phyloP scores from a whole-genome alignment of 35 echinoderm and acorn worm genomes.

The Patiria miniata region DNA sequence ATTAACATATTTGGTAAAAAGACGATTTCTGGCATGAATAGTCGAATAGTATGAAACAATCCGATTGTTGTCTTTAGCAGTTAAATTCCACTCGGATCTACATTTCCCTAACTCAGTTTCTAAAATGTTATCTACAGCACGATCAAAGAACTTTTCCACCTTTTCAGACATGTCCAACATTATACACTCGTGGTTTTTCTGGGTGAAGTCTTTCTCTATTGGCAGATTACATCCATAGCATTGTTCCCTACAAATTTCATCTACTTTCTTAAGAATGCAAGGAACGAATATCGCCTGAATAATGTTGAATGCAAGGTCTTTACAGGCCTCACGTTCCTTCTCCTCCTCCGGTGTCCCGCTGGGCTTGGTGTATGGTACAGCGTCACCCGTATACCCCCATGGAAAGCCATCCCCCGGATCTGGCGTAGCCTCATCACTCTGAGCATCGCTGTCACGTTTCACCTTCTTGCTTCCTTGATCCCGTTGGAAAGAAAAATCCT shows the following conservation, averaged over 20 bases:
- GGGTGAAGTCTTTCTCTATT: not conserved
- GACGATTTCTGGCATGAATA: not conserved
- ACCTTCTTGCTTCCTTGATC: too few relatives aligned
- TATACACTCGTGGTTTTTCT: slow-evolving; percentile 1
- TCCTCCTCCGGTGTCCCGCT: too few relatives aligned
- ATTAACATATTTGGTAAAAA: not conserved
- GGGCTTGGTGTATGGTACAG: too few relatives aligned
- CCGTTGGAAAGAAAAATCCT: too few relatives aligned
- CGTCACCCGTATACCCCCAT: too few relatives aligned
- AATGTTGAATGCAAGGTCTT: not conserved
- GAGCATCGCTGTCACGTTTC: too few relatives aligned
- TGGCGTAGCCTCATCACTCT: too few relatives aligned
- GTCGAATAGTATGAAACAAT: not conserved
- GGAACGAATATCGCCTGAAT: not conserved
- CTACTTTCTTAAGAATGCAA: not conserved
- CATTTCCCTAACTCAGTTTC: not conserved
- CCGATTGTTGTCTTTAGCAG: not conserved
- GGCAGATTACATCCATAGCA: not conserved
- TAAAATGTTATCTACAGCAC: not conserved
- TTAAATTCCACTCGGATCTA: not conserved
- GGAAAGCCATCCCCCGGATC: too few relatives aligned
- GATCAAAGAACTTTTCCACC: not conserved
- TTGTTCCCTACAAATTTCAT: not conserved
- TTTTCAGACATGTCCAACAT: not conserved
- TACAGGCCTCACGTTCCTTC: not conserved